These are phyloP conservation scores for Paelopatides confundens DNA, from an alignment of 53 echinoderm and acorn worm species.

Conservation along the genomic window DNA sequence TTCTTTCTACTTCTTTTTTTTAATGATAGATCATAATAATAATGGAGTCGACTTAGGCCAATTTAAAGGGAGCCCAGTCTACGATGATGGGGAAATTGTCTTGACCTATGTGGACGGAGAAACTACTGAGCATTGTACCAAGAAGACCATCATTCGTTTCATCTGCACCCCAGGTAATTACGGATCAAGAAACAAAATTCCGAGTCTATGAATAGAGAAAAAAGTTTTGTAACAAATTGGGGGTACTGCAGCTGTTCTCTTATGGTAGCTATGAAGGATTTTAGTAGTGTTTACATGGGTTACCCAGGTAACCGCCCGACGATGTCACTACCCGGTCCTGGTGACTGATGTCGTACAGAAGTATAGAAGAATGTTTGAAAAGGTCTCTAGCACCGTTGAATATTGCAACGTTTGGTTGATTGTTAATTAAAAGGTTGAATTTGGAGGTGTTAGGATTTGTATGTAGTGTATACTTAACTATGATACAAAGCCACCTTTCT, in stretches of 20 bases:
- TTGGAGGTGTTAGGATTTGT: too few relatives aligned
- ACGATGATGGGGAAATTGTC: conserved; percentile 68
- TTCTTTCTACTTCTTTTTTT: background rate
- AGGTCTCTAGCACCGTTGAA: too few relatives aligned
- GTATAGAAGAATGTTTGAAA: too few relatives aligned
- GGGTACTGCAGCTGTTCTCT: background rate
- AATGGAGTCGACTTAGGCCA: conserved; percentile 61
- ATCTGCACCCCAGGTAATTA: conserved; percentile 87
- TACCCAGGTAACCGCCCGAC: too few relatives aligned
- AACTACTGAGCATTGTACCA: conserved; percentile 36
- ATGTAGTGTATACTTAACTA: too few relatives aligned
- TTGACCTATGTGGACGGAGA: conserved; percentile 84
- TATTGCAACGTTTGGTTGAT: too few relatives aligned
- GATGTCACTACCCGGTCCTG: too few relatives aligned
- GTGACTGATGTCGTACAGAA: too few relatives aligned
- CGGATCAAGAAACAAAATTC: background rate
- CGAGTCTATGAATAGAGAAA: background rate
- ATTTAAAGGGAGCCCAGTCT: conserved; percentile 71
- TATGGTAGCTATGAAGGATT: too few relatives aligned
- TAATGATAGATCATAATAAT: background rate
- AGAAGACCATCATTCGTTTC: conserved; percentile 80
- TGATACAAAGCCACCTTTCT: too few relatives aligned
- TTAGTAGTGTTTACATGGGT: too few relatives aligned
- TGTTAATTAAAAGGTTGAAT: too few relatives aligned
- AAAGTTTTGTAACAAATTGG: background rate